Conservation (phyloP, 37 sponge, comb jelly and placozoan species). For the Chondrosia reniformis region DNA sequence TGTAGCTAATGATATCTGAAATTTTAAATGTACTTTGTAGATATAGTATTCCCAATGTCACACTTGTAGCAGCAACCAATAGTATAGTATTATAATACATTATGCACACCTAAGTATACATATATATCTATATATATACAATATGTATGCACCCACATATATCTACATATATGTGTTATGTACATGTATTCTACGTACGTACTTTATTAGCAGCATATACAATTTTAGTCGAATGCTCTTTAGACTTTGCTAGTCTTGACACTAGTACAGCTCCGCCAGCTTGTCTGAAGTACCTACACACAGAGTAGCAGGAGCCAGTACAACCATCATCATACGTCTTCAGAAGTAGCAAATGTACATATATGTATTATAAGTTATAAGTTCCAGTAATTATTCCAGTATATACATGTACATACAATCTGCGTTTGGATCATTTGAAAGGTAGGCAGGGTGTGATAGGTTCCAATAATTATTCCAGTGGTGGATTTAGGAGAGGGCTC, state of each 20-base stretch:
- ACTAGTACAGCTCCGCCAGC: constrained; percentile 40
- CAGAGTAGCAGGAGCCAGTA: neutral
- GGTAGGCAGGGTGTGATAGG: neutral
- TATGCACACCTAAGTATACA: neutral
- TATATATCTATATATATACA: neutral
- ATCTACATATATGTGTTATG: neutral
- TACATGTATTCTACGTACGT: neutral
- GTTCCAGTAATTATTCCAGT: neutral
- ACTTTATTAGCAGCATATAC: constrained; percentile 71
- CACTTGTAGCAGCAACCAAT: neutral
- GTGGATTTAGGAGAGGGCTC: too few species aligned
- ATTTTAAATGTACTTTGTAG: too few species aligned
- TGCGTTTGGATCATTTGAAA: neutral
- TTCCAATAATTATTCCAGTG: too few species aligned
- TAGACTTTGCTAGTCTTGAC: constrained; percentile 42
- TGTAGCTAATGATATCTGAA: too few species aligned
- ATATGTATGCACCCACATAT: neutral
- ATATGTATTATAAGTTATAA: neutral
- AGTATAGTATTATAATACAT: neutral
- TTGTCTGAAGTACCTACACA: constrained; percentile 39
- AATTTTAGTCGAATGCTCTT: constrained; percentile 54
- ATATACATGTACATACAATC: neutral
- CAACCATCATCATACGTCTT: neutral
- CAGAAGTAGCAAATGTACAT: neutral
- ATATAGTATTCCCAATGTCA: too few species aligned